phyloP scores from a whole-genome alignment of 1,140 invertebrate genomes.

The Ostrea edulis region DNA sequence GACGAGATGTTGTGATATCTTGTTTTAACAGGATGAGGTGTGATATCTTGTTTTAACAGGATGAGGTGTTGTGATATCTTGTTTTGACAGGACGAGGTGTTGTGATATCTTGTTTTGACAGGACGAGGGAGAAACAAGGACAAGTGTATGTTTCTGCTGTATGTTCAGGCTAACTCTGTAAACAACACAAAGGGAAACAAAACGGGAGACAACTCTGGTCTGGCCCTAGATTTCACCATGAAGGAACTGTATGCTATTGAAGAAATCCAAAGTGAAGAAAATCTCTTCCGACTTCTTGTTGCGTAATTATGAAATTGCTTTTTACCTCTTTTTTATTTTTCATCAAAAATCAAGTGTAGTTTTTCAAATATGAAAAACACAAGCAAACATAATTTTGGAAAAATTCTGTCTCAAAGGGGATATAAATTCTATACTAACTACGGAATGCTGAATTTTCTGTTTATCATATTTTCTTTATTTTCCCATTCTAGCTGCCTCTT shows the following conservation, averaged over 20 bases:
- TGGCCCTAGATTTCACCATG: slow-evolving; percentile 78
- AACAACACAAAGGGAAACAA: slow-evolving; percentile 82
- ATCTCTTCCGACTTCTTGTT: slow-evolving; percentile 86
- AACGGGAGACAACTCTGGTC: slow-evolving; percentile 80
- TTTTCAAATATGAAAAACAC: too few species aligned
- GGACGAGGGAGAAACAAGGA: slow-evolving; percentile 80
- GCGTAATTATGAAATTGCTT: slow-evolving; percentile 62
- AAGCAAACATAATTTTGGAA: too few species aligned
- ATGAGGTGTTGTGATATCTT: too few species aligned
- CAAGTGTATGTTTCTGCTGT: slow-evolving; percentile 85
- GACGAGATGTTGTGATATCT: too few species aligned
- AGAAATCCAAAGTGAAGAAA: slow-evolving; percentile 88
- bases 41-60: neutral
- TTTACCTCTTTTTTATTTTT: neutral
- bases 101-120: slow-evolving; percentile 48
- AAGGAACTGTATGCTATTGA: slow-evolving; percentile 81
- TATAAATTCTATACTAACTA: too few species aligned
- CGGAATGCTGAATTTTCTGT: too few species aligned
- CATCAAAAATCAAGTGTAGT: too few species aligned
- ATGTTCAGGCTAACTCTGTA: slow-evolving; percentile 88
- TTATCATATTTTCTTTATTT: too few species aligned
- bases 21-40: too few species aligned
- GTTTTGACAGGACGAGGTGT: neutral
- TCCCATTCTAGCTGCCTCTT: too few species aligned
- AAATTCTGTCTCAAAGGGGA: too few species aligned